Conservation (phyloP, 1,140 invertebrate genomes). For the Bradysia coprophila region DNA sequence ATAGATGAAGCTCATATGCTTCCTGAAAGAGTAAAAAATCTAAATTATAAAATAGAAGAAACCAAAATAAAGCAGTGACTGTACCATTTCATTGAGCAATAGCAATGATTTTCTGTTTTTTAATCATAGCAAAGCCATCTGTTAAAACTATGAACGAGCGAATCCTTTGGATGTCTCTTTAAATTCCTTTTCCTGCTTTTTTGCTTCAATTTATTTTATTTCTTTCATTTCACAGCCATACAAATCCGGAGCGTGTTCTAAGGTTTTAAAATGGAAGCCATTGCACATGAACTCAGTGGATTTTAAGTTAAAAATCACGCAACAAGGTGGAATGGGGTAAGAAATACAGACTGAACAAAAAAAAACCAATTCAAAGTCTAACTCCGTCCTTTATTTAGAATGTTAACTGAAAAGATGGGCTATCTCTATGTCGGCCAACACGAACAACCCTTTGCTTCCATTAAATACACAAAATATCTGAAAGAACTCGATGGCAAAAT, state of each 20-base stretch:
- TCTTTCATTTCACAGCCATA: conserved; percentile 49
- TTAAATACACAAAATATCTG: conserved; percentile 60
- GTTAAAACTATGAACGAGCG: no score
- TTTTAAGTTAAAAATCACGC: conserved; percentile 73
- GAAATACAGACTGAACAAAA: conserved; percentile 8
- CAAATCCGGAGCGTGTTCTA: conserved; percentile 55
- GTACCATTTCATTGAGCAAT: no score
- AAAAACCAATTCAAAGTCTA: not conserved
- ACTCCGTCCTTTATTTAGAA: conserved; percentile 25
- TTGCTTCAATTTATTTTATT: conserved; percentile 3
- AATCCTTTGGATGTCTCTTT: no score
- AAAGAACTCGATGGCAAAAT: conserved; percentile 82
- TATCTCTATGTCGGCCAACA: conserved; percentile 61
- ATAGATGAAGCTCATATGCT: no score
- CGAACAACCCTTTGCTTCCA: conserved; percentile 41
- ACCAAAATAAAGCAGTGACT: no score
- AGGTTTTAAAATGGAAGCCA: conserved; percentile 97
- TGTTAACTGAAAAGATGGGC: conserved; percentile 54
- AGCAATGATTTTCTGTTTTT: no score
- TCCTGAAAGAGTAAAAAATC: no score
- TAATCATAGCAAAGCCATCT: no score
- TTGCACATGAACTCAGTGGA: conserved; percentile 85
- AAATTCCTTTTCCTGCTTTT: not conserved
- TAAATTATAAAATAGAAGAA: no score
- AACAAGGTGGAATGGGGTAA: conserved; percentile 51